Percentiles rank a stretch among this genome's conserved stretches.
phyloP scores from a whole-genome alignment of 2,113 vertebrate species.

The Prietella phreatophila region DNA sequence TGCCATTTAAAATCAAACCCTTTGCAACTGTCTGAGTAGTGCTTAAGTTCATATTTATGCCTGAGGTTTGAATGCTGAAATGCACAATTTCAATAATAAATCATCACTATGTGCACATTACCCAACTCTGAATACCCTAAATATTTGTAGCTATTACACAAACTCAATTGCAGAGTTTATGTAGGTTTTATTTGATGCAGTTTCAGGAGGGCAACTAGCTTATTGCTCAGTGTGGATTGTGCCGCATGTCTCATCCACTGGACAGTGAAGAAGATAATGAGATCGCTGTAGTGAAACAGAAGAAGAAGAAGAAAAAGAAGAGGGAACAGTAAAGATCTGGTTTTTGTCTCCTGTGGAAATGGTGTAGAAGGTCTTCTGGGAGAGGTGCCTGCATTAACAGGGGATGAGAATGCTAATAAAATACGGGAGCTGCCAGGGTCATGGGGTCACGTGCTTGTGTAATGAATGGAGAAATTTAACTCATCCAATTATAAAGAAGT shows the following conservation, averaged over 20 bases:
- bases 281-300: background rate
- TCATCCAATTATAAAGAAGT: slow-evolving; percentile 78
- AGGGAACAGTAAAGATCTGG: slow-evolving; percentile 1
- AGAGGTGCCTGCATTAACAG: slow-evolving; percentile 69
- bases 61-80: background rate
- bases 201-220: background rate
- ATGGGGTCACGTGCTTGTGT: slow-evolving; percentile 73
- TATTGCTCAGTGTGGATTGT: background rate
- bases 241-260: background rate
- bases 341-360: slow-evolving; percentile 16
- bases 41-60: background rate
- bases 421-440: slow-evolving; percentile 70
- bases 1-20: too few species aligned
- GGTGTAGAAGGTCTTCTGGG: slow-evolving; percentile 34
- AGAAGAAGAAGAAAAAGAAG: background rate
- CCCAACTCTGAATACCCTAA: background rate
- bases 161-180: background rate
- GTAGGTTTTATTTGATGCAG: background rate
- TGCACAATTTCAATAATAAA: background rate
- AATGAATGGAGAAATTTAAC: slow-evolving; percentile 81
- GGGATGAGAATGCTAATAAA: slow-evolving; percentile 75
- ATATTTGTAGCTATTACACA: background rate
- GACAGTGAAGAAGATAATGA: background rate
- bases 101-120: background rate
- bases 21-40: background rate